Percentiles rank a stretch among this genome's conserved stretches.
Evolutionary conservation across 2,888 invertebrate species (phyloP).

Genomic region (Leptopilina syphax): DNA sequence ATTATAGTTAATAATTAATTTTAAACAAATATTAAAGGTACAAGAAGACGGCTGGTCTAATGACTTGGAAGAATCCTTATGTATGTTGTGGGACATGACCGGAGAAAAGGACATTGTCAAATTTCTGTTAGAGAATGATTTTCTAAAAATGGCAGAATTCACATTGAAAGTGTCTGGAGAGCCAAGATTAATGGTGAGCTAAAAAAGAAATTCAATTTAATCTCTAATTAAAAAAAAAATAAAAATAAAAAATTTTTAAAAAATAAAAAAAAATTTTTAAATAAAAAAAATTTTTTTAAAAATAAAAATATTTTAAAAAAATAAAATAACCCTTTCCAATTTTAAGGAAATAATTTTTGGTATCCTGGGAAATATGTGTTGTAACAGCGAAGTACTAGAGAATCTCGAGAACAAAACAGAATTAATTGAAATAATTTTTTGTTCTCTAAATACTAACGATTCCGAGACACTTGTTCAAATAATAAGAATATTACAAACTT

Average conservation of each 20-base stretch:
- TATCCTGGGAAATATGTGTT: slow-evolving; percentile 90
- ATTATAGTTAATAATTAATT: not conserved
- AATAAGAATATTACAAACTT: slow-evolving; percentile 80
- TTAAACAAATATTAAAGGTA: slow-evolving; percentile 58
- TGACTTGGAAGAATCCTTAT: slow-evolving; percentile 85
- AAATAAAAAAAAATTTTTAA: too few species aligned
- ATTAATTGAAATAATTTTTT: slow-evolving; percentile 80
- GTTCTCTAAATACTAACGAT: slow-evolving; percentile 82
- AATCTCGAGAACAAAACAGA: slow-evolving; percentile 78
- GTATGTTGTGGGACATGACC: slow-evolving; percentile 92
- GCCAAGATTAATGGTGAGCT: slow-evolving; percentile 80
- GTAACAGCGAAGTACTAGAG: slow-evolving; percentile 81
- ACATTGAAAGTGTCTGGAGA: slow-evolving; percentile 80
- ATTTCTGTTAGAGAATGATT: slow-evolving; percentile 83
- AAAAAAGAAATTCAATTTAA: too few species aligned
- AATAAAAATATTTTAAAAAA: too few species aligned
- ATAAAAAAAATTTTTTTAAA: too few species aligned
- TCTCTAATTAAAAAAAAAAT: too few species aligned
- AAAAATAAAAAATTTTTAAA: too few species aligned
- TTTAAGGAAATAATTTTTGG: slow-evolving; percentile 88
- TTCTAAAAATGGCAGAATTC: slow-evolving; percentile 82
- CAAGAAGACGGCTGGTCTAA: slow-evolving; percentile 80
- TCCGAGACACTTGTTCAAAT: slow-evolving; percentile 85
- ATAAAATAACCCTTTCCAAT: not conserved
- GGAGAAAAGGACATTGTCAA: slow-evolving; percentile 86